Percentiles rank a stretch among this genome's conserved stretches.
phyloP scores from a whole-genome alignment of 2,113 vertebrate species.

The Cyphomyrus plagiostoma region DNA sequence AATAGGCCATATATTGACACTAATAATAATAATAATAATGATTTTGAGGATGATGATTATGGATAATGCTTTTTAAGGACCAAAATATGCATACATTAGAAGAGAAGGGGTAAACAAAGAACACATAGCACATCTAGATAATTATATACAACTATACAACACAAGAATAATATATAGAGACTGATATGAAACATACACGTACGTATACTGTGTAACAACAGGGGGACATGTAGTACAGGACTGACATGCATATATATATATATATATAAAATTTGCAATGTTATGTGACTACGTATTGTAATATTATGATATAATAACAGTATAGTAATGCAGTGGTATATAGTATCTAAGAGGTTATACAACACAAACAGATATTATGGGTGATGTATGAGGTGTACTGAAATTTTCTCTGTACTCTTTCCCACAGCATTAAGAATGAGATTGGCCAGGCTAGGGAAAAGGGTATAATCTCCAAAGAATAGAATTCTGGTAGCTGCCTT shows the following conservation, averaged over 20 bases:
- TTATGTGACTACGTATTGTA: background rate
- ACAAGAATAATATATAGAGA: background rate
- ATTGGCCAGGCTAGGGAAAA: constrained; percentile 76
- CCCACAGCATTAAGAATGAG: constrained; percentile 73
- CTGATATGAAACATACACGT: background rate
- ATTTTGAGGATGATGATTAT: background rate
- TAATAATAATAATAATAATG: background rate
- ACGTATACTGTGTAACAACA: background rate
- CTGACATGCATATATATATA: background rate
- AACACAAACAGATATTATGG: background rate
- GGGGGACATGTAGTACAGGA: background rate
- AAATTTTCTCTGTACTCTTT: constrained; percentile 34
- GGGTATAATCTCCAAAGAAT: constrained; percentile 50
- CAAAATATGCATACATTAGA: background rate
- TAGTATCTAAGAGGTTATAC: background rate
- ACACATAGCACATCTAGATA: background rate
- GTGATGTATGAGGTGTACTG: constrained; percentile 5
- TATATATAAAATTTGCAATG: background rate
- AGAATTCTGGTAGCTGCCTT: constrained; percentile 23
- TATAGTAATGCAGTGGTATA: background rate
- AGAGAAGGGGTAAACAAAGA: background rate
- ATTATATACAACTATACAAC: background rate
- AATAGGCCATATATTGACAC: background rate
- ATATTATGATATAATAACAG: background rate
- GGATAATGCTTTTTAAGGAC: background rate